These are phyloP conservation scores for Fistularia tabacaria DNA, from an alignment of 2,797 vertebrate genomes.

Conservation along the genomic window DNA sequence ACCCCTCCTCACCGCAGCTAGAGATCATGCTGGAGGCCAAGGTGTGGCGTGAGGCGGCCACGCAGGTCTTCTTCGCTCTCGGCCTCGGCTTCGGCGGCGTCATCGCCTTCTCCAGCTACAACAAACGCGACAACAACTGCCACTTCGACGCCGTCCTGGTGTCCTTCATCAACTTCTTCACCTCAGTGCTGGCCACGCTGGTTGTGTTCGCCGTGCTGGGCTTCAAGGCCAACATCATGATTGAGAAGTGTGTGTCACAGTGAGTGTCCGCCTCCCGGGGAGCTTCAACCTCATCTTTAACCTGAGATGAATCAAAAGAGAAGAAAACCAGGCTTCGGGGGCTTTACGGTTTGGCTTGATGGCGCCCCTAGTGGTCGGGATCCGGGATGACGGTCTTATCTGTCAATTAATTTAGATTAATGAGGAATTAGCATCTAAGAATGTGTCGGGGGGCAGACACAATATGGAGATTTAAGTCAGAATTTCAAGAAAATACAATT, in stretches of 20 bases:
- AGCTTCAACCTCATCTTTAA: too few relatives aligned
- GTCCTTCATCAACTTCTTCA: slow-evolving; percentile 97
- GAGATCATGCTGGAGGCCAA: slow-evolving; percentile 96
- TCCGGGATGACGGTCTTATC: too few relatives aligned
- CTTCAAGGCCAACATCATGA: slow-evolving; percentile 97
- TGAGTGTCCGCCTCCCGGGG: slow-evolving; percentile 52
- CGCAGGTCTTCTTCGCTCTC: slow-evolving; percentile 97
- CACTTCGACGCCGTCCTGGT: slow-evolving; percentile 97
- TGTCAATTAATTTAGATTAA: too few relatives aligned
- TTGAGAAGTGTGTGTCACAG: slow-evolving; percentile 81
- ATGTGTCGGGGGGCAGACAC: too few relatives aligned
- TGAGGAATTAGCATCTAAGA: too few relatives aligned
- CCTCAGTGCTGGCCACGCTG: slow-evolving; percentile 93
- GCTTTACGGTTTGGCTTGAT: too few relatives aligned
- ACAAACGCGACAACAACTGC: slow-evolving; percentile 98
- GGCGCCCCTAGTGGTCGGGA: too few relatives aligned
- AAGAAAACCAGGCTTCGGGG: too few relatives aligned
- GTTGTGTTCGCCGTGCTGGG: slow-evolving; percentile 97
- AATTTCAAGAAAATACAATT: too few relatives aligned
- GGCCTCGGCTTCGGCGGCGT: slow-evolving; percentile 96
- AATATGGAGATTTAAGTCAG: too few relatives aligned
- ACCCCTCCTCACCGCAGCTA: slow-evolving; percentile 69
- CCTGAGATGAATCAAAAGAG: background rate
- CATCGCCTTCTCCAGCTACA: slow-evolving; percentile 99
- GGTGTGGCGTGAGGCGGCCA: slow-evolving; percentile 96